Evolutionary conservation across 2,797 vertebrate genomes (phyloP), one percentile per base, ranked within the genome.

Genomic region (Semotilus atromaculatus): DNA sequence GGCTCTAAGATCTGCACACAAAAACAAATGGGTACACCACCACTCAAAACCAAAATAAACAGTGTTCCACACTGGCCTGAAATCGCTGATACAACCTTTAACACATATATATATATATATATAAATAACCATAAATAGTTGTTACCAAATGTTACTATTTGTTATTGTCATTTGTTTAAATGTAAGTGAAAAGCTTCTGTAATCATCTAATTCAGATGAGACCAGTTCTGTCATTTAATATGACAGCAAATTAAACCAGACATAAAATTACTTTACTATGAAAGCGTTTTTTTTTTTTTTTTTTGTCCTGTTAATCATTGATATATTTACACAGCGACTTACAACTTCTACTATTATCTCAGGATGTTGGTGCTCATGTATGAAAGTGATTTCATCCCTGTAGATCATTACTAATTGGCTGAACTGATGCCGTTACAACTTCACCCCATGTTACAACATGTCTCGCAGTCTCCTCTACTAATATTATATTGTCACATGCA

Each of bases 381-480:
- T 43, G 5, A 60, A 29, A 2, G 0, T 29, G n/a, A 29, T 62
- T 60, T 77, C 14, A 77, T 18, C 55, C 9, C 36, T 43, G 5
- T n/a, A 38, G 34, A 29, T 62, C 75, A 43, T 62, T 60, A 19
- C 16, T 62, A 62, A 77, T 77, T 77, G 55, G 23, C 8, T 40
- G 74, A 77, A 77, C 36, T 60, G 2, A 62, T 62, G n/a, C 3
- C 6, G 9, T 19, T 77, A 77, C 75, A 62, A 62, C 16, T 43
- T 77, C n/a, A 60, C 53, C 14, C 23, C 23, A n/a, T 76, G 73
- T 76, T 76, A 58, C 19, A 77, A 77, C 53, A 60, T 40, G 74
- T 23, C 55, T 5, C 16, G 29, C 14, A 11, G 53, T 77, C 74
- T 77, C 23, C 34, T 60, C 7, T 29, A 5, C 34, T 9, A 60